Evolutionary conservation across 2,113 vertebrate species (phyloP), one percentile per base, ranked within the genome.

Genomic region (Pygathrix nemaeus): DNA sequence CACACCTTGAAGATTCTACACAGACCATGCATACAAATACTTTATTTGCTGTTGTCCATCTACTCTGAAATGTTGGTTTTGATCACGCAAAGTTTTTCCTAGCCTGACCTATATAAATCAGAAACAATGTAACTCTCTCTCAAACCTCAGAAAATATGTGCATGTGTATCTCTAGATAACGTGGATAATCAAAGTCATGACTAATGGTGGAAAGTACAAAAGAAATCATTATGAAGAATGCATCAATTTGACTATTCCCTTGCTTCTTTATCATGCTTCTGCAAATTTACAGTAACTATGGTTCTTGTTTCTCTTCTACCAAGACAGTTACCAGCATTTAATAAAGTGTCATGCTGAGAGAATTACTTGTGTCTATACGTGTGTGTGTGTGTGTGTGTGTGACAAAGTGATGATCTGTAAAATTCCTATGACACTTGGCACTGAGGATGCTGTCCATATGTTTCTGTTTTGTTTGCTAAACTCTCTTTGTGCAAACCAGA

Each of bases 401-500:
- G 10, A 20, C 20, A 76, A 55, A 43, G 48, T 52, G 43, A 88
- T 75, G 52, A 90, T 61, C 12, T 30, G n/a, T 48, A 90, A 40
- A 89, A 83, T 86, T 72, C 43, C 57, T 52, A 20, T 38, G 75
- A 35, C 78, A 70, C 68, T 84, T 52, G 52, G 18, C 83, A 80
- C 90, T 87, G 38, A 94, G 21, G 59, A 76, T 72, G 35, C 27
- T 94, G 17, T 43, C 90, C 92, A 83, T 94, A 89, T 97, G 81
- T 85, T 94, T 93, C 70, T 57, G 2, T 96, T 96, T 93, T 93
- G 66, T 95, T 96, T 86, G 20, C 45, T 52, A 18, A 82, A 73
- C 25, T 88, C 25, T 96, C 61, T 88, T 50, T 45, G 17, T 89
- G 73, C 12, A 96, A 93, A 97, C 76, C 73, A 94, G 83, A 94